Evolutionary conservation across 2,113 vertebrate species (phyloP).

Genomic region (Lycaon pictus): DNA sequence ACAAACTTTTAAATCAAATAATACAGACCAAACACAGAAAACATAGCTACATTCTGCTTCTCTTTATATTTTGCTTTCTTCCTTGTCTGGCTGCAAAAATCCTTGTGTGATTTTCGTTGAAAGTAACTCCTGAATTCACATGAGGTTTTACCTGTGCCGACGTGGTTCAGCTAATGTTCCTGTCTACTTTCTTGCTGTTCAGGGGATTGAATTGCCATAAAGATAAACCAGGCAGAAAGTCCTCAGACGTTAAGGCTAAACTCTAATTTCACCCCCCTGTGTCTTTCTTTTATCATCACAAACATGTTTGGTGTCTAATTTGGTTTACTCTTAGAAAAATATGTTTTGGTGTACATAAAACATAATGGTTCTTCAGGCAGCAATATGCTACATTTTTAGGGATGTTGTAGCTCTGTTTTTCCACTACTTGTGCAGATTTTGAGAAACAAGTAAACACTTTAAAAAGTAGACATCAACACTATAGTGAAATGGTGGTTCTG

Average conservation of each 20-base stretch:
- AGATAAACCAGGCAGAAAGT: not conserved
- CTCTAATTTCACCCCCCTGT: not conserved
- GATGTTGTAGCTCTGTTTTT: not conserved
- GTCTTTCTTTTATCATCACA: conserved; percentile 37
- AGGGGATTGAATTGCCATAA: not conserved
- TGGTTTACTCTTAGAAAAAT: conserved; percentile 47
- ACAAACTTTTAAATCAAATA: not conserved
- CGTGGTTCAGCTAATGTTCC: not conserved
- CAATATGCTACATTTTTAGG: not conserved
- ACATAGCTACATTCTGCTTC: not conserved
- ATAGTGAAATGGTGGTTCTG: not conserved
- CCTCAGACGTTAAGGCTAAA: conserved; percentile 28
- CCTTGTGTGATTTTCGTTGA: not conserved
- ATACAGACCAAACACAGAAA: not conserved
- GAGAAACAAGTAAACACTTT: not conserved
- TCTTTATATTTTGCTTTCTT: not conserved
- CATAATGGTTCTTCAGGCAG: not conserved
- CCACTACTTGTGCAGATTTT: not conserved
- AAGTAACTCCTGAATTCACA: not conserved
- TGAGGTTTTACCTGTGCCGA: not conserved
- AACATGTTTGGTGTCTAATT: conserved; percentile 9
- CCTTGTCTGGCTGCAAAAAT: not conserved
- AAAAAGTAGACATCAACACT: conserved; percentile 27
- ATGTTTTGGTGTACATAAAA: conserved; percentile 28
- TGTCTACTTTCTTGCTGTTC: not conserved